Evolutionary conservation across 2,113 vertebrate genomes (phyloP), one percentile per base, ranked within the genome.

Genomic region (Tupaia tana): DNA sequence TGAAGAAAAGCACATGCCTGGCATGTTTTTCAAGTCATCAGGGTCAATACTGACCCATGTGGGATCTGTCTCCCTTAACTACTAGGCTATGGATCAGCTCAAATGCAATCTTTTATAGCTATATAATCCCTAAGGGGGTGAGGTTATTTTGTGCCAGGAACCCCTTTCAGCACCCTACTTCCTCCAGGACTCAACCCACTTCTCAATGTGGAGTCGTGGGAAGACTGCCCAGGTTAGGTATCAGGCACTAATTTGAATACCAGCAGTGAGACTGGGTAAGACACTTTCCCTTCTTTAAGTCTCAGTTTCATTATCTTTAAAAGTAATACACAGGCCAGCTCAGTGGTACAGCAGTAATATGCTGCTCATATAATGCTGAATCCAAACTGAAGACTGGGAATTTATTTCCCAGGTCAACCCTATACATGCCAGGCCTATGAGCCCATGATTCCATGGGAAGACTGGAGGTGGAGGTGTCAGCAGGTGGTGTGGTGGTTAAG

Each of bases 71-170:
- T 43, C 43, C 43, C 43, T 43, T 43, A 43, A 43, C 43, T 6
- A 43, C 43, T 43, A 43, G 43, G 6, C 43, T 43, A 43, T 43
- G 43, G 43, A 43, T 43, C 43, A 43, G 43, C 43, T 84, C 70
- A 63, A 66, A 64, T 61, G 43, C 56, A 75, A 58, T 91, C 77
- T 95, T 93, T 84, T 24, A 58, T 71, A 94, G 70, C 58, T 61
- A 12, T 10, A 5, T 71, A 52, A 56, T 71, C n/a, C 54, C 31
- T 71, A n/a, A 71, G 22, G n/a, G 25, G 9, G 7, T 84, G 29
- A 67, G 58, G 19, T 59, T 66, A 77, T 78, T 86, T 91, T 91
- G 67, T 18, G 66, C 27, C 69, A 71, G 54, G 79, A 86, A 67
- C 86, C 83, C 25, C 56, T 27, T 80, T 52, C n/a, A 15, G 22